Evolutionary conservation across 1,140 invertebrate genomes (phyloP).

Genomic region (Spodoptera litura): DNA sequence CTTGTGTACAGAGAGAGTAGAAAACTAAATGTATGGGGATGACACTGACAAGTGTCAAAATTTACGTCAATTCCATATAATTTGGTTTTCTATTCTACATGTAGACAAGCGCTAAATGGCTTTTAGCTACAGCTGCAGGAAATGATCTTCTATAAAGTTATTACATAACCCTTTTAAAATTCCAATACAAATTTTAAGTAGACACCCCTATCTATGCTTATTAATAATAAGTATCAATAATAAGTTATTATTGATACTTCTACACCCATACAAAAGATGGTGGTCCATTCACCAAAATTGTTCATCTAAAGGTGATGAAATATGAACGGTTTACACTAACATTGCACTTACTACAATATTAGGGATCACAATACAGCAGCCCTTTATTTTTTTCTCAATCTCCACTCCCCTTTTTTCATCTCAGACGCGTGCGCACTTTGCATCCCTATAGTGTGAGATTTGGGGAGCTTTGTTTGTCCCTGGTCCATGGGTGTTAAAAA

Average conservation of each 20-base stretch:
- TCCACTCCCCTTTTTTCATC: conserved; percentile 55
- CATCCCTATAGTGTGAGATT: conserved; percentile 46
- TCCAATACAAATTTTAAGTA: background rate
- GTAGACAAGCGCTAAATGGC: no score
- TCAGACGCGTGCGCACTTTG: conserved; percentile 64
- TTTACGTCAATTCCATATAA: no score
- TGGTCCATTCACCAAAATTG: conserved; percentile 12
- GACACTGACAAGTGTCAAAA: no score
- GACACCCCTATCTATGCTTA: background rate
- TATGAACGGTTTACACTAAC: conserved; percentile 56
- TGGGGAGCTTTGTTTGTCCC: conserved; percentile 13
- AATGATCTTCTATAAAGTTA: no score
- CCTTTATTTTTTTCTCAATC: conserved; percentile 26
- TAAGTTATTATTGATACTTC: background rate
- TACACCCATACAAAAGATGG: background rate
- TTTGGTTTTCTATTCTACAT: no score
- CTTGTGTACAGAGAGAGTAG: no score
- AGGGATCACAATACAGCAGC: conserved; percentile 34
- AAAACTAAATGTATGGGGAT: no score
- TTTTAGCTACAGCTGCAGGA: no score
- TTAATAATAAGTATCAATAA: no score
- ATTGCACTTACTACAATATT: conserved; percentile 43
- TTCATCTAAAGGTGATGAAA: conserved; percentile 59
- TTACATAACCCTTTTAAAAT: no score
- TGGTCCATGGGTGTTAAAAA: background rate